Evolutionary conservation across 2,888 invertebrate species (phyloP).

Genomic region (Plebejus melissa): DNA sequence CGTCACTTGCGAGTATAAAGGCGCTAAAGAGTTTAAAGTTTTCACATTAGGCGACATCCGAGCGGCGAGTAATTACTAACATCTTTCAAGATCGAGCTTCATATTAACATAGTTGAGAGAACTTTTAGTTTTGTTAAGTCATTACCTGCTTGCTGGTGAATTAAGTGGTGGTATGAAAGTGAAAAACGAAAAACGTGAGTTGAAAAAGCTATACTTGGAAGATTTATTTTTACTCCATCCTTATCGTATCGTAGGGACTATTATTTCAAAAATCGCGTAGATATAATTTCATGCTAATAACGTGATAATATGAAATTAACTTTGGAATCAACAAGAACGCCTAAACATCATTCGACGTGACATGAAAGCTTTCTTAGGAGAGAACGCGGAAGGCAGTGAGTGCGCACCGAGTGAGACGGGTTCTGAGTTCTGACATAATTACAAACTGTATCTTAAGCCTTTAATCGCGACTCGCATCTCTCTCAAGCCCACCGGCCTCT

Average conservation of each 20-base stretch:
- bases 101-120: conserved; percentile 27
- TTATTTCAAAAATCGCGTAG: not conserved
- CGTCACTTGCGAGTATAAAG: conserved; percentile 48
- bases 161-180: not conserved
- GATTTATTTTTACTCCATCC: no score
- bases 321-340: not conserved
- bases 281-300: not conserved
- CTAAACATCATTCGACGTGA: conserved; percentile 19
- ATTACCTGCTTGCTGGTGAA: not conserved
- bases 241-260: no score
- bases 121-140: conserved; percentile 26
- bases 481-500: conserved; percentile 39
- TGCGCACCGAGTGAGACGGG: conserved; percentile 32
- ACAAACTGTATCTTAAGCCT: conserved; percentile 48
- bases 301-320: not conserved
- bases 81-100: conserved; percentile 33
- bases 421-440: conserved; percentile 40
- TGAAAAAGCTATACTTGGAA: not conserved
- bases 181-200: not conserved
- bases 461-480: conserved; percentile 49
- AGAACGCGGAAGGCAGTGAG: conserved; percentile 29
- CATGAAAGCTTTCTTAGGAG: conserved; percentile 27
- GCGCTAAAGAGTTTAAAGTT: conserved; percentile 55
- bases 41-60: conserved; percentile 55
- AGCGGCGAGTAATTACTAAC: conserved; percentile 41